phyloP scores from a whole-genome alignment of 2,113 vertebrate species.

The Dasyornis broadbenti region DNA sequence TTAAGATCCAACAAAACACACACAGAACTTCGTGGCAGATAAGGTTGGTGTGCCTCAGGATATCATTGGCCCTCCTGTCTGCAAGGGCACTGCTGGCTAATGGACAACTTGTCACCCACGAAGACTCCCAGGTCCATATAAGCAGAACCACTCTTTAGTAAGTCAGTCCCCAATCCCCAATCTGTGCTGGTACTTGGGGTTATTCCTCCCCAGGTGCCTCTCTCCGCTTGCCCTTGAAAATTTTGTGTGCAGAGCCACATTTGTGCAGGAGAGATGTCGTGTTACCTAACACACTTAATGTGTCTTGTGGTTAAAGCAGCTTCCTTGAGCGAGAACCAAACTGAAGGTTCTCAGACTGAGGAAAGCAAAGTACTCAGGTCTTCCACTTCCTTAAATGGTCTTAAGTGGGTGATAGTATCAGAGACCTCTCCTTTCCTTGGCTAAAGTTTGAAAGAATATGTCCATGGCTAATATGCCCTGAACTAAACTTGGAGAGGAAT shows the following conservation, averaged over 20 bases:
- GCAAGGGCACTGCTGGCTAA: background rate
- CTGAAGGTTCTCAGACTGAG: background rate
- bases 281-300: rapidly evolving
- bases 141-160: background rate
- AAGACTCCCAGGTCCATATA: background rate
- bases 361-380: background rate
- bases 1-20: background rate
- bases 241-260: background rate
- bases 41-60: background rate
- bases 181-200: background rate
- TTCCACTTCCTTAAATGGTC: background rate
- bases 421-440: background rate
- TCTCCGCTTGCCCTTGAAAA: background rate
- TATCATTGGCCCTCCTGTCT: background rate
- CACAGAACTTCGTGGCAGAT: background rate
- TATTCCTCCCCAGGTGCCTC: background rate
- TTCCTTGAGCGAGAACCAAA: background rate
- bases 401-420: background rate
- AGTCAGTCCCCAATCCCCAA: background rate
- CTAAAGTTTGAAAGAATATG: background rate
- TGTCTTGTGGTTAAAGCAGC: background rate
- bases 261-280: background rate
- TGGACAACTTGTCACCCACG: background rate
- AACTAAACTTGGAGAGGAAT: background rate
- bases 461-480: background rate